phyloP scores from a whole-genome alignment of 2,113 vertebrate genomes.

The Edolisoma coerulescens region DNA sequence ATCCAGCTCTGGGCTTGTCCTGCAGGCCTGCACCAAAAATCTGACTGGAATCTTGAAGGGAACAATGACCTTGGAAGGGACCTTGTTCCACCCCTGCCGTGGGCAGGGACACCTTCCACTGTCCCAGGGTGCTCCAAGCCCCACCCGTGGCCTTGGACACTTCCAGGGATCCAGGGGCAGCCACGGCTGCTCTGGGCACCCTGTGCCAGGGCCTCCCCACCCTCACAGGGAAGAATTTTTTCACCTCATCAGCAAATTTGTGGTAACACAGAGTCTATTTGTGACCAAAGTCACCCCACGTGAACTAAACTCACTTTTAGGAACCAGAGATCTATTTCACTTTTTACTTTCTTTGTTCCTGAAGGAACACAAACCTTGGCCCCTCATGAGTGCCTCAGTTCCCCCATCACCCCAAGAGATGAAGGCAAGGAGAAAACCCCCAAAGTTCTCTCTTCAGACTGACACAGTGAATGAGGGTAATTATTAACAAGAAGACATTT shows the following conservation, averaged over 20 bases:
- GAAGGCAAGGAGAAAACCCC: not conserved
- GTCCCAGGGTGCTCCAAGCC: not conserved
- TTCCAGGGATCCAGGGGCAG: not conserved
- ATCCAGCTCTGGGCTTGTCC: not conserved
- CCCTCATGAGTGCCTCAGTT: not conserved
- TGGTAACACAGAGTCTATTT: not conserved
- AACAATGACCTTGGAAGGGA: not conserved
- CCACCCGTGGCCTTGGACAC: not conserved
- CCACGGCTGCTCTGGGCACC: not conserved
- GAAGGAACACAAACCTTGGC: not conserved
- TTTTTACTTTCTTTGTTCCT: not conserved
- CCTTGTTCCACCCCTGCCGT: not conserved
- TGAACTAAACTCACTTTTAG: not conserved
- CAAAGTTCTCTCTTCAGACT: not conserved
- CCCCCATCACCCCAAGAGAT: not conserved
- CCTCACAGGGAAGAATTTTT: not conserved
- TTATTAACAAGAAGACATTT: not conserved
- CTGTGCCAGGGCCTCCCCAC: not conserved
- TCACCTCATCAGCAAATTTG: not conserved
- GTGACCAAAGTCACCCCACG: not conserved
- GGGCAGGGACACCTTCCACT: not conserved
- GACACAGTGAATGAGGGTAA: not conserved
- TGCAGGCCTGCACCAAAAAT: not conserved
- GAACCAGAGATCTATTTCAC: not conserved
- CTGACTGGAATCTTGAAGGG: not conserved